A percentile compares a stretch with the other conserved stretches of the same genome.
These are phyloP conservation scores for Eumacrocentrus americanus DNA, from an alignment of 2,888 invertebrate species.

Conservation along the genomic window DNA sequence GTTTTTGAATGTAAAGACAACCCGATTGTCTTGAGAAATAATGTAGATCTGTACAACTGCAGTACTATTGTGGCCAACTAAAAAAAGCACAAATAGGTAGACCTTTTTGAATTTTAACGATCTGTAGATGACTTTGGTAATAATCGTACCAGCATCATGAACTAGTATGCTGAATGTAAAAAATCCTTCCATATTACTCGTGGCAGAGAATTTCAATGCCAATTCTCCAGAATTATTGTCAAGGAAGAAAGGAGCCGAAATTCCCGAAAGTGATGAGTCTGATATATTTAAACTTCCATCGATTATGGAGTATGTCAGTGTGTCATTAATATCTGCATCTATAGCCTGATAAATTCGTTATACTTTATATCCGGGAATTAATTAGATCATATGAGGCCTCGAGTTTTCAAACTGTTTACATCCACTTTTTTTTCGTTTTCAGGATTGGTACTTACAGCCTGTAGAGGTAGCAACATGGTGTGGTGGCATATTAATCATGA, in stretches of 20 bases:
- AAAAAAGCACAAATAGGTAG: slow-evolving; percentile 32
- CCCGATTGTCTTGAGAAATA: slow-evolving; percentile 66
- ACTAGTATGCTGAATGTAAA: slow-evolving; percentile 67
- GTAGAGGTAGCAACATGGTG: no score
- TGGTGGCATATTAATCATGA: no score
- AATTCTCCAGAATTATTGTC: slow-evolving; percentile 62
- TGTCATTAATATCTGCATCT: slow-evolving; percentile 64
- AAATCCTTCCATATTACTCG: slow-evolving; percentile 67
- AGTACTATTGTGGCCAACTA: slow-evolving; percentile 60
- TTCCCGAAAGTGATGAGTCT: slow-evolving; percentile 60
- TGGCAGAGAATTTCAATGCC: slow-evolving; percentile 64
- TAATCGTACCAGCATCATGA: slow-evolving; percentile 63
- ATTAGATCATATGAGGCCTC: no score
- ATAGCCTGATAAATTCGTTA: slow-evolving; percentile 62
- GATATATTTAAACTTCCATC: slow-evolving; percentile 42
- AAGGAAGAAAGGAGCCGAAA: slow-evolving; percentile 60
- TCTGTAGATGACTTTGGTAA: not conserved
- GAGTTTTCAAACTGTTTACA: no score
- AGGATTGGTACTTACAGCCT: no score
- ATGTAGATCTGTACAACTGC: slow-evolving; percentile 67
- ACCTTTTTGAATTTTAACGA: no score
- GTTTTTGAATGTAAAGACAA: slow-evolving; percentile 67
- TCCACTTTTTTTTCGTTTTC: no score
- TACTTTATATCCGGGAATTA: not conserved
- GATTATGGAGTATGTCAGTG: slow-evolving; percentile 61